phyloP scores from a whole-genome alignment of 2,113 vertebrate genomes.

The Ptilorrhoa leucosticta region DNA sequence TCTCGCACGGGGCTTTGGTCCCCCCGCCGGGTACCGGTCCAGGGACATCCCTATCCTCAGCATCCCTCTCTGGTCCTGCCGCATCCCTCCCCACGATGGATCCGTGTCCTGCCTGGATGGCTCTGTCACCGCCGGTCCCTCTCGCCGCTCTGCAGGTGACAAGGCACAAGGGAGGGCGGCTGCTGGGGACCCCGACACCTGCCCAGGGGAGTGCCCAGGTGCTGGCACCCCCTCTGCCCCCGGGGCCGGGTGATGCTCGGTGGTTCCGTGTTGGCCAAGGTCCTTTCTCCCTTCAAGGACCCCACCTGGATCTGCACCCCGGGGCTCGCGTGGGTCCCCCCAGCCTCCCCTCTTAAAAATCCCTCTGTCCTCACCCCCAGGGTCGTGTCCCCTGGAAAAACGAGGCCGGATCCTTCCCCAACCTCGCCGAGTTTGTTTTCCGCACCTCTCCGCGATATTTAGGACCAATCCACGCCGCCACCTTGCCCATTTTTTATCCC shows the following conservation, averaged over 20 bases:
- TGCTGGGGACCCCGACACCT: neutral
- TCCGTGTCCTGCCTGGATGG: neutral
- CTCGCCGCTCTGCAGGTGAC: neutral
- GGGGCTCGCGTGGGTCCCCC: neutral
- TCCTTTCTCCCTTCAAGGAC: neutral
- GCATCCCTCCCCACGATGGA: neutral
- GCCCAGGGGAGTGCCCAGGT: neutral
- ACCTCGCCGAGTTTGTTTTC: neutral
- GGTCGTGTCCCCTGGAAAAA: neutral
- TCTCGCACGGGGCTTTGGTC: fast-evolving
- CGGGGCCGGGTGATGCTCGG: neutral
- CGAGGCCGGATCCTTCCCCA: neutral
- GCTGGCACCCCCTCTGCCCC: neutral
- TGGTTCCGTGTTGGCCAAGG: neutral
- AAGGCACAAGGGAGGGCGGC: neutral
- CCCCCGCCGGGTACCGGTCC: neutral
- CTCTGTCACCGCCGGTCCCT: neutral
- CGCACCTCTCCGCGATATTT: fast-evolving
- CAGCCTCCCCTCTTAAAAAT: fast-evolving
- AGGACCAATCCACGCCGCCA: neutral
- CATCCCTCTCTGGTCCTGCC: neutral
- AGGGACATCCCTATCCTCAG: neutral
- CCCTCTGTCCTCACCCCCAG: neutral
- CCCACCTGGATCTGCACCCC: neutral
- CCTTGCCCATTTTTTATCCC: neutral